Conservation (phyloP, 1,140 invertebrate genomes). For the Pseudomyrmex flavicornis region DNA sequence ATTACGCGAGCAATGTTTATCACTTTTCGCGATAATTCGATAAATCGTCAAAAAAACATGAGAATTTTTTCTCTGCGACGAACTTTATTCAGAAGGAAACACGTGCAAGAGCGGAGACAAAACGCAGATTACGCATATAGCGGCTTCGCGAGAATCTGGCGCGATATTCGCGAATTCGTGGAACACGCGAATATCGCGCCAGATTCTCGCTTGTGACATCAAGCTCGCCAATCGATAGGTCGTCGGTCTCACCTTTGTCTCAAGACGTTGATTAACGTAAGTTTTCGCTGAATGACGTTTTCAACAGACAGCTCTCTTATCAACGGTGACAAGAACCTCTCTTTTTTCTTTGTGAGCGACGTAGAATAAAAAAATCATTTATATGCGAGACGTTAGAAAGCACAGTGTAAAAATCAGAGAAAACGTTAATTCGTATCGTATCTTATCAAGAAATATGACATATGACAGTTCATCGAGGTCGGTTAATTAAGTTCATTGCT, state of each 20-base stretch:
- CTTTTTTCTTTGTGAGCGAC: too few species aligned
- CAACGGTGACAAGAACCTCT: too few species aligned
- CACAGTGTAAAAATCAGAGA: too few species aligned
- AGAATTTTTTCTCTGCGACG: neutral
- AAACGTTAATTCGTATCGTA: too few species aligned
- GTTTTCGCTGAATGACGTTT: too few species aligned
- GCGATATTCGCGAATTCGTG: neutral
- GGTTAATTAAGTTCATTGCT: too few species aligned
- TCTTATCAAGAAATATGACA: too few species aligned
- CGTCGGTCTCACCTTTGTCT: constrained; percentile 30
- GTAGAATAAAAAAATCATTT: too few species aligned
- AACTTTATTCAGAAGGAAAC: constrained; percentile 12
- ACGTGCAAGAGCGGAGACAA: neutral
- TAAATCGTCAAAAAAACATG: neutral
- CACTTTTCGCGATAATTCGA: neutral
- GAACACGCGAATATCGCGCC: neutral
- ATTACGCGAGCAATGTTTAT: neutral
- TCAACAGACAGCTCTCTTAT: too few species aligned
- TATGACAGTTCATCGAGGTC: too few species aligned
- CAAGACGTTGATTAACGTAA: too few species aligned
- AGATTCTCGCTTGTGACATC: constrained; percentile 13
- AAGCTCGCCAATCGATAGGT: constrained; percentile 13
- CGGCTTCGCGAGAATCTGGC: neutral
- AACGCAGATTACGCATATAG: constrained; percentile 8
- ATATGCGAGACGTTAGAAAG: too few species aligned